Evolutionary conservation across 2,113 vertebrate species (phyloP), one percentile per base, ranked within the genome.

Genomic region (rabbit (Oryctolagus cuniculus)): DNA sequence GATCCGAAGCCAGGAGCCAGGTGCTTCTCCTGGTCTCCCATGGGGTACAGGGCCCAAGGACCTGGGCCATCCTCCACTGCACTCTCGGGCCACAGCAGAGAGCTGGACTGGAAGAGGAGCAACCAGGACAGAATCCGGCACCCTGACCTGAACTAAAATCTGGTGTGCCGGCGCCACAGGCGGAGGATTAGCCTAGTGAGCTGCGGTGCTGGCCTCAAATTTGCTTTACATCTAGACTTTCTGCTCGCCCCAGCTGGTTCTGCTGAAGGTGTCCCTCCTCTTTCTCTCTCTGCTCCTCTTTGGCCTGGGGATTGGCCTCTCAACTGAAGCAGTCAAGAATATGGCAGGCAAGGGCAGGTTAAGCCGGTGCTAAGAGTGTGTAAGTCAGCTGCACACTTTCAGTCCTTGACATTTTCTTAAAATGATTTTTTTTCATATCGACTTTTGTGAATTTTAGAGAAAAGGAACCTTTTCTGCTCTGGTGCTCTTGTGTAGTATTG

Each of bases 221-320:
- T 11, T 16, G 36, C 77, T 66, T 77, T 24, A 51, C 29, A 82
- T n/a, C 67, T 94, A 12, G 25, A 11, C 0, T 2, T 77, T 79
- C 64, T 16, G 22, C 72, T 4, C 6, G 0, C 1, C 10, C 12
- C 15, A 7, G 34, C 4, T 7, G 5, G 22, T 29, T 3, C 44
- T 67, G 10, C 49, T 11, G 6, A 6, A 12, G n/a, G 25, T 6
- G 12, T 2, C 49, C 79, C 58, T 21, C 34, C 27, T 13, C 13
- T 29, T 7, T 24, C 2, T 0, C 2, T 24, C 4, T 2, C 7
- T 49, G 13, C 1, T 29, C 36, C 34, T 25, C 3, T 61, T 73
- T 4, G 2, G 31, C 36, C 34, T 16, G 22, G 0, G 0, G 44
- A 11, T 31, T 27, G n/a, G 51, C 3, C 17, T 3, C 10, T n/a